These are phyloP conservation scores for Ptilodon capucinus DNA, from an alignment of 2,888 invertebrate genomes.

Conservation along the genomic window DNA sequence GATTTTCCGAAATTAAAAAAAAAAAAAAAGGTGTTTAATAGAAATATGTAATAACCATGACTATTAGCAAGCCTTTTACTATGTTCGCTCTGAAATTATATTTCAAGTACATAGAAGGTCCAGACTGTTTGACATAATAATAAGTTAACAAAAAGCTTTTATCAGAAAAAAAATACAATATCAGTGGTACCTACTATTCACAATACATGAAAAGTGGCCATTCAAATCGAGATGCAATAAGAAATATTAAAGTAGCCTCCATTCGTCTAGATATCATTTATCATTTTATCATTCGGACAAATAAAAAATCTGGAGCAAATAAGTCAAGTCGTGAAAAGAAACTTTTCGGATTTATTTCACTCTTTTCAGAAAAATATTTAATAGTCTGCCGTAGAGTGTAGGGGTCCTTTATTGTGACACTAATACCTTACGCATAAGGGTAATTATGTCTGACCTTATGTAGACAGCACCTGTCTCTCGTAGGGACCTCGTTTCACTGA, in stretches of 20 bases:
- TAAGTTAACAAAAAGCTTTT: not conserved
- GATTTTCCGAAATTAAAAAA: too few species aligned
- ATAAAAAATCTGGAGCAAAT: not conserved
- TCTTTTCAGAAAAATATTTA: not conserved
- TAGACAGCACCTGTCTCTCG: constrained; percentile 12
- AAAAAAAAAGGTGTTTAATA: too few species aligned
- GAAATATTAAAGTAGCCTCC: not conserved
- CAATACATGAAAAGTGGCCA: not conserved
- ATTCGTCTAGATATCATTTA: not conserved
- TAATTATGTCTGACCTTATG: constrained; percentile 9
- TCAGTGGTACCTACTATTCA: not conserved
- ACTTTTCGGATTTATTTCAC: not conserved
- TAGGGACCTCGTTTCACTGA: too few species aligned
- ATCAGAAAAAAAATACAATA: not conserved
- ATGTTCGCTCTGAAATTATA: too few species aligned
- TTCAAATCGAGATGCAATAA: not conserved
- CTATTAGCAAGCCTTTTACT: too few species aligned
- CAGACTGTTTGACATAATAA: too few species aligned
- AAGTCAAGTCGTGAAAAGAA: not conserved
- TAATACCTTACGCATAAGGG: not conserved
- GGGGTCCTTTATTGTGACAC: not conserved
- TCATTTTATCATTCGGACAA: not conserved
- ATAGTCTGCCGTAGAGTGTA: not conserved
- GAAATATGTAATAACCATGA: too few species aligned
- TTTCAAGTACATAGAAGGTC: too few species aligned